Base-by-base conservation (phyloP, 1,140 invertebrate genomes). In the Lepidotrigona ventralis region DNA sequence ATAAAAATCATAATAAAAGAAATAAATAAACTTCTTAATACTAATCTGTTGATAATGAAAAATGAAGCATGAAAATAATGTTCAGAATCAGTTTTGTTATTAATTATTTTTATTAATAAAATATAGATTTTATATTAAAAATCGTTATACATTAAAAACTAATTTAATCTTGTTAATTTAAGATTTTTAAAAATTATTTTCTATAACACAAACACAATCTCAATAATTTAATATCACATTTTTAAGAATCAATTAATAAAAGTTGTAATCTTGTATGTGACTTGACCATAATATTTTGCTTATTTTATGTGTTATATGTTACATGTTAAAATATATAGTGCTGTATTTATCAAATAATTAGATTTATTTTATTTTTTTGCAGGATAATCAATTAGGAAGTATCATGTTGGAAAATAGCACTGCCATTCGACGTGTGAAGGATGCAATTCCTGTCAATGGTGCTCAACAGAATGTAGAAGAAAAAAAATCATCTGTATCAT, bases 321-420 rank as follows among this genome's bases (percentile, higher is more conserved):
- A 78, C 68, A 64, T 23, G 76, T 66, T 73, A 46, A 46, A 46
- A 46, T 46, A 77, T 1, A 6, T 12, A 76, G 54, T 56, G 19
- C 53, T 79, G 66, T 68, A 68, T 14, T 33, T 26, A 33, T 78
- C 23, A 72, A 23, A 71, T 63, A 39, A 75, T 5, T 26, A 29
- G 54, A 72, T 46, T 66, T 66, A 17, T 39, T 33, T 85, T 46
- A n/a, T 12, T 78, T 79, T 85, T 72, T 71, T 90, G 19, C 84
- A 93, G 93, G 91, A 90, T 87, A 91, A 90, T 90, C 89, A 90
- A 88, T 81, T 92, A 83, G 86, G 85, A 83, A 82, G 81, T 88
- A 92, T 85, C 73, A 93, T 93, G 92, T 85, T 91, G 88, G 90
- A 90, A 80, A 92, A 85, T 90, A 91, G 91, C 88, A 90, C 90